Evolutionary conservation across 2,888 invertebrate species (phyloP), one percentile per base, ranked within the genome.

Genomic region (Acleris laterana): DNA sequence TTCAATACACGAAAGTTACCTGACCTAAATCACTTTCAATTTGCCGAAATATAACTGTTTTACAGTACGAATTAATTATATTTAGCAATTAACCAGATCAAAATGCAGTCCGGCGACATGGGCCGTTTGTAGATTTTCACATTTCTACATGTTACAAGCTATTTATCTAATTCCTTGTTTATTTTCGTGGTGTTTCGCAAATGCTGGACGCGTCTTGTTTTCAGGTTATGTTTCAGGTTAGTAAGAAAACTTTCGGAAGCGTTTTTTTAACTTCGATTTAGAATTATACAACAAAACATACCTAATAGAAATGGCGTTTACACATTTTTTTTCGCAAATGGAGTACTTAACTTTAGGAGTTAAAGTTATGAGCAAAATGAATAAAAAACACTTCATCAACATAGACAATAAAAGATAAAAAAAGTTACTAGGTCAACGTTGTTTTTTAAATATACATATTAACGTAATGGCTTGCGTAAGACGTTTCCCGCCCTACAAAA

Each of bases 71-170:
- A 87, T 90, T 90, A 89, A 91, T 90, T 89, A 90, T 89, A 87
- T 89, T 87, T 83, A 84, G 89, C 88, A 89, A 91, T 91, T 89
- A 89, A 87, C 89, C 81, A 71, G 70, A 85, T 88, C 85, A 84
- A 85, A 88, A 88, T 86, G 85, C 83, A 79, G 81, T 84, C 81
- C 84, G 86, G 84, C 87, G 85, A 87, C 80, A 87, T 84, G 87
- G 75, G 65, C 81, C 84, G 83, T 88, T 87, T 83, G 84, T 86
- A 80, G 80, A 85, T 86, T 85, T 82, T 82, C 86, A 81, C 86
- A 81, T 81, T 78, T 80, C 77, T 69, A 69, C 67, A 70, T 72
- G 76, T 79, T 79, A 78, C 75, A 71, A 70, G 75, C 80, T 80
- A 87, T 88, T 84, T 84, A 85, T 86, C 81, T 77, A 77, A 75